These are phyloP conservation scores for Pomatorhinus ruficollis DNA, from an alignment of 2,113 vertebrate species.

Conservation along the genomic window DNA sequence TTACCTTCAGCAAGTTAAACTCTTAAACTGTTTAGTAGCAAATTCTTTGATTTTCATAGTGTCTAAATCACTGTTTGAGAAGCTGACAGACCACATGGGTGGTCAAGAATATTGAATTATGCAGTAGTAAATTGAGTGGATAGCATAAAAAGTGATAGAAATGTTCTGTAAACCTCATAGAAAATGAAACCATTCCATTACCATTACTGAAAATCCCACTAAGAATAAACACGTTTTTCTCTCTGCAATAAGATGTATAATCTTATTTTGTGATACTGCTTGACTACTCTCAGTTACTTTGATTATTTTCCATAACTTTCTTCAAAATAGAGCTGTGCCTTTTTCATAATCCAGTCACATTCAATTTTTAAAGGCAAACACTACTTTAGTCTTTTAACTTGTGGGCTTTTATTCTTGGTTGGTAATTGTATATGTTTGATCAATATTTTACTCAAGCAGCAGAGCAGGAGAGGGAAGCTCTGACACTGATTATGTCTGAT, in stretches of 20 bases:
- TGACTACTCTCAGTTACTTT: not conserved
- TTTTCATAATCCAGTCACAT: not conserved
- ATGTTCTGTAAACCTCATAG: not conserved
- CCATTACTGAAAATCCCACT: not conserved
- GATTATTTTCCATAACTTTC: not conserved
- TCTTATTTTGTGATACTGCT: not conserved
- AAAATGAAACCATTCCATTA: not conserved
- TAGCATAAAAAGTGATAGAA: not conserved
- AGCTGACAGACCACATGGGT: not conserved
- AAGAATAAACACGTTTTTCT: not conserved
- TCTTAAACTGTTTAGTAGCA: not conserved
- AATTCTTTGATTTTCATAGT: not conserved
- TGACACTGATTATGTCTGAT: not conserved
- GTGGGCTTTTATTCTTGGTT: not conserved
- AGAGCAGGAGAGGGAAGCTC: not conserved
- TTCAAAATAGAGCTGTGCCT: not conserved
- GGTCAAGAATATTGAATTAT: not conserved
- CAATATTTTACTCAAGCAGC: not conserved
- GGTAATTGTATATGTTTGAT: not conserved
- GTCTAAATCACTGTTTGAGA: not conserved
- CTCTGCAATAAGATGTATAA: not conserved
- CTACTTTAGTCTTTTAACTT: not conserved
- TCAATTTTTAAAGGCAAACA: not conserved
- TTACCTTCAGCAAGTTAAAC: not conserved
- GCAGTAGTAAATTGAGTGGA: not conserved